A percentile compares a stretch with the other conserved stretches of the same genome.
These are phyloP conservation scores for Linyphia triangularis DNA, from an alignment of 2,888 invertebrate species.

Conservation along the genomic window DNA sequence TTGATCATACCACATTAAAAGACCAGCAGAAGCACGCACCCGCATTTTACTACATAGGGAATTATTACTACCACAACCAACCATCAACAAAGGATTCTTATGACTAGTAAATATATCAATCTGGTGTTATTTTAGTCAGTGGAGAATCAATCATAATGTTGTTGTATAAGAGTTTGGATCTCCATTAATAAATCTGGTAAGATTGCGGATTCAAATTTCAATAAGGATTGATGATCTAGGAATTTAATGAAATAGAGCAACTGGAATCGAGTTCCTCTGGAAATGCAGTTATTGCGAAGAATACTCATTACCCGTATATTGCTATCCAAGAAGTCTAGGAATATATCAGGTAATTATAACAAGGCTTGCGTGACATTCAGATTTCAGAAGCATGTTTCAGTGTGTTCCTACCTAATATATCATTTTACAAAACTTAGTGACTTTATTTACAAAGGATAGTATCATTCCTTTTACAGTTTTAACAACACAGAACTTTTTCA, in stretches of 20 bases:
- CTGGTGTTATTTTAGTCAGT: not conserved
- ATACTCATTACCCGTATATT: too few species aligned
- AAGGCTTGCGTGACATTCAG: too few species aligned
- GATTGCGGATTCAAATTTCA: not conserved
- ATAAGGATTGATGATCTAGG: not conserved
- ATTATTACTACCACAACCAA: not conserved
- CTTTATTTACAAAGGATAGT: too few species aligned
- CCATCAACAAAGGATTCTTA: conserved; percentile 5
- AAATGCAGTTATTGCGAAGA: not conserved
- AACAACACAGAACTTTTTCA: too few species aligned
- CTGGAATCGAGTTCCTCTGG: not conserved
- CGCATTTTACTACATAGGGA: conserved; percentile 1
- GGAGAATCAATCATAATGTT: not conserved
- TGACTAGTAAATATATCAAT: conserved; percentile 1
- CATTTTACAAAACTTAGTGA: too few species aligned
- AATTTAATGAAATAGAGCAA: not conserved
- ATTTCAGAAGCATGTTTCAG: too few species aligned
- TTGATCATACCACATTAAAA: conserved; percentile 25
- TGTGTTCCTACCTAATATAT: too few species aligned
- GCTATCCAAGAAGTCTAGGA: too few species aligned
- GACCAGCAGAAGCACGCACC: conserved; percentile 4
- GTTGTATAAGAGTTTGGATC: not conserved
- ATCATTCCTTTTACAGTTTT: too few species aligned
- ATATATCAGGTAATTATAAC: too few species aligned
- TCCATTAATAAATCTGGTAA: not conserved